A percentile compares a stretch with the other conserved stretches of the same genome.
Conservation (phyloP, 64 coral and sea anemone genomes). For the Actinia equina region DNA sequence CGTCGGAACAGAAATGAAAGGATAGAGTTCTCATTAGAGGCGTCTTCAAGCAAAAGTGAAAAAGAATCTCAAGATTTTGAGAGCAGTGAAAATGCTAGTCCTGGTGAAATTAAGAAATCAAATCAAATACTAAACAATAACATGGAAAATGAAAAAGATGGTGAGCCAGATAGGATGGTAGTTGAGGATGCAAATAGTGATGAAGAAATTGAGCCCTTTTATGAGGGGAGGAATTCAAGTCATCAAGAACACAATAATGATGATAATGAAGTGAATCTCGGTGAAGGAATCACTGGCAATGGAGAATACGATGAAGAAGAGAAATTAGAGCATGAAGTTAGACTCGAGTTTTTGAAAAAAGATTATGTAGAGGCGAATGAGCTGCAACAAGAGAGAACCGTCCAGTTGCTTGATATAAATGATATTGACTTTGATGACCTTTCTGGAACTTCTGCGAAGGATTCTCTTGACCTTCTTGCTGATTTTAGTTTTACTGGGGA, state of each 20-base stretch:
- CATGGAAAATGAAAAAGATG: neutral
- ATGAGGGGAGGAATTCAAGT: neutral
- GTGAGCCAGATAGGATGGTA: neutral
- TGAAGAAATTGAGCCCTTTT: neutral
- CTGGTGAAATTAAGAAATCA: neutral
- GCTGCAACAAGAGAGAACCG: neutral
- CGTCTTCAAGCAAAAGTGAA: neutral
- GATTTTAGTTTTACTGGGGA: conserved; percentile 29
- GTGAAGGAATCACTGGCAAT: neutral
- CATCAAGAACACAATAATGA: neutral
- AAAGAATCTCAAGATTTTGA: neutral
- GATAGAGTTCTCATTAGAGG: neutral
- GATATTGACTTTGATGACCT: conserved; percentile 13
- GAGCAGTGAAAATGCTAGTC: neutral
- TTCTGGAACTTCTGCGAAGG: neutral
- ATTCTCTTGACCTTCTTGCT: neutral
- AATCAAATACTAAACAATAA: neutral
- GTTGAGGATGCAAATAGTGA: neutral
- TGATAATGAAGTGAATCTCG: neutral
- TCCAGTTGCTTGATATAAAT: neutral
- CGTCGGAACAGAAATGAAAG: neutral
- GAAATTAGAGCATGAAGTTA: neutral
- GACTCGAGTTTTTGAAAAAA: neutral
- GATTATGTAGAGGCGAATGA: neutral
- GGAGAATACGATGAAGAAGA: neutral